These are phyloP conservation scores for Orius laevigatus DNA, from an alignment of 1,140 invertebrate species.

Conservation along the genomic window DNA sequence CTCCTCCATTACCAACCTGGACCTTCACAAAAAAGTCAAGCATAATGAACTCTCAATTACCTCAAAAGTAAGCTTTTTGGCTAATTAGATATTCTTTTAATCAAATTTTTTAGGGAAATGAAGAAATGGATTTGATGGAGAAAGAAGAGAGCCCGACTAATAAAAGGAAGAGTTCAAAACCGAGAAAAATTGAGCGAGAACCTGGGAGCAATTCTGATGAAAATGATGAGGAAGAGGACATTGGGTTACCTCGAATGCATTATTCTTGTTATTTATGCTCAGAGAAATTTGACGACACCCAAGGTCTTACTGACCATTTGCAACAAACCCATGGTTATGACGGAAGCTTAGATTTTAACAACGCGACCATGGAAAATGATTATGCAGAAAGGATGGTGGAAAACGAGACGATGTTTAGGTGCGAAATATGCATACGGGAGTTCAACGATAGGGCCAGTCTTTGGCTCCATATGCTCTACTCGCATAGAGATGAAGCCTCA, in stretches of 20 bases:
- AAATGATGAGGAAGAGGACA: no score
- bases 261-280: slow-evolving; percentile 24
- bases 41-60: no score
- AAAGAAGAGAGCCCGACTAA: not conserved
- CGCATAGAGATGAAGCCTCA: slow-evolving; percentile 35
- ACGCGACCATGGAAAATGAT: no score
- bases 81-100: not conserved
- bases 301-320: slow-evolving; percentile 29
- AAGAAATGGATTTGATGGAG: slow-evolving; percentile 1
- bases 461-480: slow-evolving; percentile 37
- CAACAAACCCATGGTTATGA: slow-evolving; percentile 25
- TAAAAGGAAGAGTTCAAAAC: slow-evolving; percentile 21
- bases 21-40: slow-evolving; percentile 32
- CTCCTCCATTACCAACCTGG: slow-evolving; percentile 31
- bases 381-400: slow-evolving; percentile 22
- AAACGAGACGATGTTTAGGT: slow-evolving; percentile 29
- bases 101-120: not conserved
- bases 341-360: slow-evolving; percentile 6
- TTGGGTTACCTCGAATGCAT: slow-evolving; percentile 7
- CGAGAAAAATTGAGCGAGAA: slow-evolving; percentile 23
- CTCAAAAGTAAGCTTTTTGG: no score
- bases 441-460: slow-evolving; percentile 35
- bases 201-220: slow-evolving; percentile 6
- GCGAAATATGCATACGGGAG: slow-evolving; percentile 34
- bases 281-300: slow-evolving; percentile 7